Base-by-base conservation (phyloP, 2,113 vertebrate species). In the Hymenochirus boettgeri region DNA sequence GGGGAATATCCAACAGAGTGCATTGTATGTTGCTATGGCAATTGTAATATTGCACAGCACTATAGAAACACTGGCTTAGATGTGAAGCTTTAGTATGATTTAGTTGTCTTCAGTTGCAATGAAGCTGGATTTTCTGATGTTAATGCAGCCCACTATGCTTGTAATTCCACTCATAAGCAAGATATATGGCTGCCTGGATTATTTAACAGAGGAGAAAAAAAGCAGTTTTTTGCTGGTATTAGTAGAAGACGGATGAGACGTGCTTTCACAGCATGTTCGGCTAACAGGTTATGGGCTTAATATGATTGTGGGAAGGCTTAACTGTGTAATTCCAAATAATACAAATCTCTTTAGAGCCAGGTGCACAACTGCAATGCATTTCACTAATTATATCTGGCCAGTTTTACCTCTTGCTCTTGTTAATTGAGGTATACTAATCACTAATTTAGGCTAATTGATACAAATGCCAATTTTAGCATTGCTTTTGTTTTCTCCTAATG, bases 1-100 rank as follows among this genome's bases (percentile, higher is more conserved):
- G 47, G 65, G 65, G 65, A 46, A 53, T 60, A 60, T 69, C 57
- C 57, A 60, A 53, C 65, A 53, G 65, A 53, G 56, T 45, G 56
- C 24, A 69, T 69, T 69, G 31, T 58, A 60, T 25, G 25, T 69
- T 69, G 27, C 65, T 22, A 69, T 52, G 33, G 65, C 31, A 69
- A 69, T 54, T 53, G 57, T 59, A 60, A 69, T 53, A 69, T 58
- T 33, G 57, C 56, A 29, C 56, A 45, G 47, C 19, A 51, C 47
- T 60, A 24, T 31, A 60, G 56, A 23, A 52, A 58, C 25, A 53
- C 35, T 23, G 26, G 46, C 9, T 18, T 25, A 51, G 46, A 51
- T 17, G 11, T 42, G 54, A 29, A 39, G 56, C 50, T 57, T 35
- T 57, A 21, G 18, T 29, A 31, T 57, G 54, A 57, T 52, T 58